Conservation (phyloP, 2,797 vertebrate species). For the Babyrousa celebensis region DNA sequence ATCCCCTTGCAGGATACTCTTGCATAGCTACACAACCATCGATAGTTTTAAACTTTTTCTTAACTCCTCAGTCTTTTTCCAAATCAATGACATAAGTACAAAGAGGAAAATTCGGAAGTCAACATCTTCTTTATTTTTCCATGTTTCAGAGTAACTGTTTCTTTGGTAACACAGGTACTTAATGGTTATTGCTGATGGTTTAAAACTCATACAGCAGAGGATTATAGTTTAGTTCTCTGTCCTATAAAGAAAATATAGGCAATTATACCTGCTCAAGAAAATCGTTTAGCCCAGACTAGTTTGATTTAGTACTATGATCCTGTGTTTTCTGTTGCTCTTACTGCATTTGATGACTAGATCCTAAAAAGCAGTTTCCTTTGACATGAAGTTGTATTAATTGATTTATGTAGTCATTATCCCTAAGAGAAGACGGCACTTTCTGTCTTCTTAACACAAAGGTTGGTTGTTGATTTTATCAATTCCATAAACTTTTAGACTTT, state of each 20-base stretch:
- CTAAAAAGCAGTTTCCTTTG: background rate
- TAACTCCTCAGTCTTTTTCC: background rate
- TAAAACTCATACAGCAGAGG: background rate
- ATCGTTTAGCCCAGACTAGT: background rate
- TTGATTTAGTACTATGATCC: background rate
- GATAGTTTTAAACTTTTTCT: constrained; percentile 42
- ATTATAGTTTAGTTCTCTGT: background rate
- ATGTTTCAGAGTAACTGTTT: constrained; percentile 19
- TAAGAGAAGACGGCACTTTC: background rate
- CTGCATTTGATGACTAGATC: background rate
- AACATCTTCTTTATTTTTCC: background rate
- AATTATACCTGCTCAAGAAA: background rate
- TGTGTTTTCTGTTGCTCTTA: background rate
- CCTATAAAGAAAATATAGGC: background rate
- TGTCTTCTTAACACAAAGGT: background rate
- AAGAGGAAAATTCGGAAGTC: background rate
- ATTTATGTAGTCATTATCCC: background rate
- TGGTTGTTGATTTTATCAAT: background rate
- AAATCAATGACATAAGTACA: constrained; percentile 29
- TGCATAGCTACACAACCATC: background rate
- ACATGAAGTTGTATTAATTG: background rate
- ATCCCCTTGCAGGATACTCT: background rate
- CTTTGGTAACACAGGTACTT: background rate
- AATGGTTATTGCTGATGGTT: background rate
- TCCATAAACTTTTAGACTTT: constrained; percentile 40